Evolutionary conservation across 2,888 invertebrate species (phyloP), one percentile per base, ranked within the genome.

Genomic region (Formica aserva): DNA sequence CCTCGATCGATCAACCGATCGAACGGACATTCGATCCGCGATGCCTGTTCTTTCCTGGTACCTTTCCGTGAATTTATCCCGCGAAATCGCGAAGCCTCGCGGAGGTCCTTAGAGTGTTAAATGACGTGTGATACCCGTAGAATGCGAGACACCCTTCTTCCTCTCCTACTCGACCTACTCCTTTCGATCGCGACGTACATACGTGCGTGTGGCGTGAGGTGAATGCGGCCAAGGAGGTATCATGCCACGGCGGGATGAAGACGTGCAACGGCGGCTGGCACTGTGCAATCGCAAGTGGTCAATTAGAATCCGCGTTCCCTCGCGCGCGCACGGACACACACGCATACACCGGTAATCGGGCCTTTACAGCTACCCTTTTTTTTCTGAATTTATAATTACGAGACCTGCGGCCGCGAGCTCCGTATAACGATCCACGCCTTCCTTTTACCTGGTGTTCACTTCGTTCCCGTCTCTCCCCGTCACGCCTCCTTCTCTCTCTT

Each of bases 221-320:
- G 75, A 52, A 32, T 18, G 69, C 22, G 52, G 74, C 41, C 15
- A 26, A 22, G 55, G 32, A 22, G 55, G 32, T 62, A 76, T 69
- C 76, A 62, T 60, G 65, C 32, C 62, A 45, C 11, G 62, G 57
- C 38, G 48, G 85, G 86, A 89, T 88, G 89, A 89, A 89, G 89
- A 89, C 81, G 87, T 87, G 86, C 82, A 85, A 83, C 78, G 78
- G 87, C 85, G 87, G 84, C 80, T 85, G 76, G 84, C 85, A 89
- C 83, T 84, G 77, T 88, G 85, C 88, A 89, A 89, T 89, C 88
- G 88, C 84, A 89, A 88, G 82, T 90, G 90, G 88, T 90, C 89
- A 90, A 90, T 90, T 90, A 90, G 88, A 90, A 88, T 88, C 85
- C 85, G 85, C 89, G 86, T 89, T 89, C 87, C 13, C 78, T 82